A percentile compares a stretch with the other conserved stretches of the same genome.
Conservation (phyloP, 2,888 invertebrate genomes). For the Leptothorax acervorum region DNA sequence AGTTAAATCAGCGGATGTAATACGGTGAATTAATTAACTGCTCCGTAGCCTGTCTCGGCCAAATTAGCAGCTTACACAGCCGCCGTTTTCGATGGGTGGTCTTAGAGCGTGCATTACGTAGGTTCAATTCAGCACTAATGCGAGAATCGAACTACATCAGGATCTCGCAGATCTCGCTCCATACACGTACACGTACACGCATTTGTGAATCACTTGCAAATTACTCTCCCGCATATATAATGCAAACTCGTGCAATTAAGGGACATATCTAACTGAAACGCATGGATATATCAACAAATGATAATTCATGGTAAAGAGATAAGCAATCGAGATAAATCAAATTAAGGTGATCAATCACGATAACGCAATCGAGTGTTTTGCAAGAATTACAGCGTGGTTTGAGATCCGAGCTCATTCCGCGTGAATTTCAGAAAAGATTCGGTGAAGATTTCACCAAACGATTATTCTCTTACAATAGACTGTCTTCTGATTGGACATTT, state of each 20-base stretch:
- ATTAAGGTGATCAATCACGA: not conserved
- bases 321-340: slow-evolving; percentile 3
- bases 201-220: slow-evolving; percentile 11
- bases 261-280: not conserved
- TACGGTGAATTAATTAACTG: slow-evolving; percentile 58
- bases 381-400: not conserved
- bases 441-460: not conserved
- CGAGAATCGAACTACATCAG: slow-evolving; percentile 17
- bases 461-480: slow-evolving; percentile 7
- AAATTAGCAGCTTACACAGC: slow-evolving; percentile 49
- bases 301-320: slow-evolving; percentile 6
- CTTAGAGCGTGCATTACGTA: not conserved
- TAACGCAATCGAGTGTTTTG: slow-evolving; percentile 1
- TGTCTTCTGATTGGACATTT: slow-evolving; percentile 3
- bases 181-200: not conserved
- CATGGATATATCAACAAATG: not conserved
- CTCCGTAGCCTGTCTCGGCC: slow-evolving; percentile 4
- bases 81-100: slow-evolving; percentile 31
- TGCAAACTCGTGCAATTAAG: slow-evolving; percentile 1
- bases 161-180: not conserved
- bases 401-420: not conserved
- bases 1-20: slow-evolving; percentile 54
- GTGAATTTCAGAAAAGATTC: slow-evolving; percentile 8
- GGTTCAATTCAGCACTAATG: slow-evolving; percentile 42
- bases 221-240: not conserved